phyloP scores from a whole-genome alignment of 2,888 invertebrate genomes.

The Tiliacea citrago region DNA sequence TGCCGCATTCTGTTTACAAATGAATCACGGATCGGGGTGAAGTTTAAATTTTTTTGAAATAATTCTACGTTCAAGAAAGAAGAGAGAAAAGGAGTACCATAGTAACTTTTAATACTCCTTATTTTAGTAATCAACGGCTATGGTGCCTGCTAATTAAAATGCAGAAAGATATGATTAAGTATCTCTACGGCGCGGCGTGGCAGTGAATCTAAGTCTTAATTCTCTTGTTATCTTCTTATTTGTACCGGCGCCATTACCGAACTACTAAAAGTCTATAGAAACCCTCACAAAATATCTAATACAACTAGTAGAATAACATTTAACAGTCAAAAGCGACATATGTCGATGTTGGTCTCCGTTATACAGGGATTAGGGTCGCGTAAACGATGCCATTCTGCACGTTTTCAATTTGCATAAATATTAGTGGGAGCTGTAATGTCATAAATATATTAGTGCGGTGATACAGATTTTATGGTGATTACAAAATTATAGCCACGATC shows the following conservation, averaged over 20 bases:
- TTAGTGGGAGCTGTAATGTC: conserved; percentile 88
- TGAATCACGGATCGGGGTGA: conserved; percentile 22
- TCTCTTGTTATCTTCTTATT: neutral
- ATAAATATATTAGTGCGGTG: conserved; percentile 90
- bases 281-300: conserved; percentile 24
- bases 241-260: neutral
- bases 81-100: neutral
- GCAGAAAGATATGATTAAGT: neutral
- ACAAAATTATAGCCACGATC: conserved; percentile 84
- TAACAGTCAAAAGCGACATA: conserved; percentile 78
- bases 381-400: conserved; percentile 87
- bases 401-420: conserved; percentile 91
- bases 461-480: conserved; percentile 91
- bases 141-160: neutral
- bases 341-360: conserved; percentile 77
- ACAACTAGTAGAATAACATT: conserved; percentile 55
- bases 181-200: too few relatives aligned
- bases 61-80: neutral
- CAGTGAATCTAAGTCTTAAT: neutral
- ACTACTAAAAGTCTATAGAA: conserved; percentile 14
- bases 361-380: conserved; percentile 83
- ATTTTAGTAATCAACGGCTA: neutral
- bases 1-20: conserved; percentile 66
- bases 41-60: conserved; percentile 19
- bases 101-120: neutral